These are phyloP conservation scores for Rallus crepitans DNA, from an alignment of 2,797 vertebrate species.

Conservation along the genomic window DNA sequence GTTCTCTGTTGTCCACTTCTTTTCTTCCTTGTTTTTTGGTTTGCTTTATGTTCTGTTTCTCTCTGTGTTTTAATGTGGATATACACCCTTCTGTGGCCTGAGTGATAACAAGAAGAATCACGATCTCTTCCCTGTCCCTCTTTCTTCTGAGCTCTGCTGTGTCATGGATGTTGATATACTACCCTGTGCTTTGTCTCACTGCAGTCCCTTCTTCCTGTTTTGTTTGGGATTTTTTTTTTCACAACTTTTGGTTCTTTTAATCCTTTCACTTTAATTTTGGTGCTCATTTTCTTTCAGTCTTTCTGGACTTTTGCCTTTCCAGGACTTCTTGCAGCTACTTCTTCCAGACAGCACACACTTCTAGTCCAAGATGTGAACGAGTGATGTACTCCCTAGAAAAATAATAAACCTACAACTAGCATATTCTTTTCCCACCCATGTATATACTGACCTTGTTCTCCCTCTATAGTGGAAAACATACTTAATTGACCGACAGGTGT, in stretches of 20 bases:
- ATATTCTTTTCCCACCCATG: background rate
- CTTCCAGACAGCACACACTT: background rate
- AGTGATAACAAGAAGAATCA: background rate
- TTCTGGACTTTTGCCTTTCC: background rate
- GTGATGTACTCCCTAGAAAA: background rate
- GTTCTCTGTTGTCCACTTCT: background rate
- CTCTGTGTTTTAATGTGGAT: background rate
- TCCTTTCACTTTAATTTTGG: slow-evolving; percentile 2
- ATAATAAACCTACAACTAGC: background rate
- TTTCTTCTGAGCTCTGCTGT: background rate
- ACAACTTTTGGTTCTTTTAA: background rate
- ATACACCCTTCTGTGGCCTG: background rate
- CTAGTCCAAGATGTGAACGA: background rate
- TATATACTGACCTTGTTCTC: background rate
- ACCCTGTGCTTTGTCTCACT: background rate
- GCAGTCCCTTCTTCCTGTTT: background rate
- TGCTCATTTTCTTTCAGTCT: background rate
- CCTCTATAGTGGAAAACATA: background rate
- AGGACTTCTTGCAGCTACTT: background rate
- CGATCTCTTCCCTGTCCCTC: background rate
- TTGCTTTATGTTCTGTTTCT: background rate
- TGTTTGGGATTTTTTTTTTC: background rate
- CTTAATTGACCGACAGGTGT: background rate
- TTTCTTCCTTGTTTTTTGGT: background rate
- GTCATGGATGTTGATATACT: background rate